Conservation (phyloP, 2,888 invertebrate genomes). For the Pterostichus niger region DNA sequence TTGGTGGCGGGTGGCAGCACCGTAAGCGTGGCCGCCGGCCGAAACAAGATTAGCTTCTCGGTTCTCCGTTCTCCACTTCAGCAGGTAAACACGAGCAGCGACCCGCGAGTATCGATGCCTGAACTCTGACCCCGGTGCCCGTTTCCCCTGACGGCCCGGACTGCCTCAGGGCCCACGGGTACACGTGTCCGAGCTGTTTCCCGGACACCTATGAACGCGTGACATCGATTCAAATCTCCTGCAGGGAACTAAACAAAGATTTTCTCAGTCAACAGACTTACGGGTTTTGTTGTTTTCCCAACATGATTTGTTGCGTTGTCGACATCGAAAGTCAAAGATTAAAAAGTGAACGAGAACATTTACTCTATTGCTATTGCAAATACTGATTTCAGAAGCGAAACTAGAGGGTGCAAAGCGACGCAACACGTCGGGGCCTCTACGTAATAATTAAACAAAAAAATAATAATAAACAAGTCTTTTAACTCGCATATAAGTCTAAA, state of each 20-base stretch:
- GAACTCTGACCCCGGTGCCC: slow-evolving; percentile 52
- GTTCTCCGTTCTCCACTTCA: background rate
- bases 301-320: too few relatives aligned
- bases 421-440: too few relatives aligned
- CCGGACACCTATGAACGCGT: slow-evolving; percentile 15
- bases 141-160: slow-evolving; percentile 1
- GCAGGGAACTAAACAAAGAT: background rate
- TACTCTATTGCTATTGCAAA: too few relatives aligned
- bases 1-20: background rate
- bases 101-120: slow-evolving; percentile 60
- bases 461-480: too few relatives aligned
- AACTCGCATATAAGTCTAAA: too few relatives aligned
- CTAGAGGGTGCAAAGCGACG: too few relatives aligned
- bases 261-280: slow-evolving; percentile 1
- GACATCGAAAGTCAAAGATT: too few relatives aligned
- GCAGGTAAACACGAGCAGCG: slow-evolving; percentile 58
- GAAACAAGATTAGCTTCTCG: slow-evolving; percentile 41
- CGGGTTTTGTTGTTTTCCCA: background rate
- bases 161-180: background rate
- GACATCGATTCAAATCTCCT: slow-evolving; percentile 11
- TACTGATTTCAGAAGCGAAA: too few relatives aligned
- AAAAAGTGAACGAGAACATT: too few relatives aligned
- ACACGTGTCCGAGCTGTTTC: slow-evolving; percentile 40
- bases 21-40: slow-evolving; percentile 30
- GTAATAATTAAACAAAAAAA: too few relatives aligned